These are phyloP conservation scores for Sitophilus oryzae DNA, from an alignment of 1,140 invertebrate genomes.

Conservation along the genomic window DNA sequence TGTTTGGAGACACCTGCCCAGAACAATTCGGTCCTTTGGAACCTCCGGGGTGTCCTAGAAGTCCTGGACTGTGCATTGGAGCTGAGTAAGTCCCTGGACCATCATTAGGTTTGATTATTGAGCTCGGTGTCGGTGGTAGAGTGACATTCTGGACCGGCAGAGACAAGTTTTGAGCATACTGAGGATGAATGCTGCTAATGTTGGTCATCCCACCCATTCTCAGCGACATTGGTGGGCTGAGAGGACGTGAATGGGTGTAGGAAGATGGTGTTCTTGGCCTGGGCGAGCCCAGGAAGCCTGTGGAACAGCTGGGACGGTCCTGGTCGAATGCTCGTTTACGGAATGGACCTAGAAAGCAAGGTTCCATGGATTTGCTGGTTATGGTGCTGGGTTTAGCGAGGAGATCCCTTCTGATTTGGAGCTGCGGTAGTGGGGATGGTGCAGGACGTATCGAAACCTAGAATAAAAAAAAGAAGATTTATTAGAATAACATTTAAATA, in stretches of 20 bases:
- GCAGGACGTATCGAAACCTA: conserved; percentile 24
- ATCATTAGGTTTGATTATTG: conserved; percentile 34
- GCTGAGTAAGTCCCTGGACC: conserved; percentile 7
- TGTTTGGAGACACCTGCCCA: conserved; percentile 24
- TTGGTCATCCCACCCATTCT: conserved; percentile 23
- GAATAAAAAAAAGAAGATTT: conserved; percentile 23
- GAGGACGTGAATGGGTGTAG: conserved; percentile 15
- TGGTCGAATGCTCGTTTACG: conserved; percentile 38
- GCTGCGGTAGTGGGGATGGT: conserved; percentile 49
- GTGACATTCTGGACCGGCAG: conserved; percentile 23
- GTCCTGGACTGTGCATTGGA: neutral
- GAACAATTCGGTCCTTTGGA: conserved; percentile 5
- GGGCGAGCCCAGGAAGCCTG: conserved; percentile 10
- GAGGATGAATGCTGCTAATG: conserved; percentile 1
- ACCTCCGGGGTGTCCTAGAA: conserved; percentile 11
- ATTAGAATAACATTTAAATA: no score
- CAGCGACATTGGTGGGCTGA: conserved; percentile 32
- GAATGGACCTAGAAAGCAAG: conserved; percentile 34
- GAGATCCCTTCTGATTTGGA: conserved; percentile 67
- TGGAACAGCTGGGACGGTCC: conserved; percentile 28
- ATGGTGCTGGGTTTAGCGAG: conserved; percentile 45
- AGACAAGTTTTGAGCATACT: conserved; percentile 17
- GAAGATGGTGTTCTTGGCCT: conserved; percentile 15
- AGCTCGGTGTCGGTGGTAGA: conserved; percentile 13
- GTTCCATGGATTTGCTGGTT: conserved; percentile 37